These are phyloP conservation scores for Coendou prehensilis DNA, from an alignment of 2,797 vertebrate species.

Conservation along the genomic window DNA sequence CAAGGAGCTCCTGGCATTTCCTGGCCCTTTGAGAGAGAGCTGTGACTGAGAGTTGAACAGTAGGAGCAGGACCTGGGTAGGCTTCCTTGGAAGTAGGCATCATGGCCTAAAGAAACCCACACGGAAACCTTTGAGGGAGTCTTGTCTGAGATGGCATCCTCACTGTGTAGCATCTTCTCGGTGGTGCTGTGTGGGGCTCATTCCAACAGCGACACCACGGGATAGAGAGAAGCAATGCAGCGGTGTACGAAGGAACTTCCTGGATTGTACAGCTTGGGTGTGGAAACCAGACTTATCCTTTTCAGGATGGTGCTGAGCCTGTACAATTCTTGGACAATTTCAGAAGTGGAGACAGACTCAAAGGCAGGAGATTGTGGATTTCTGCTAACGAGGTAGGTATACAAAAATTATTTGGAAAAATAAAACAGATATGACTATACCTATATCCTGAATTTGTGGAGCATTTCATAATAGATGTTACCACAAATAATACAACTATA, in stretches of 20 bases:
- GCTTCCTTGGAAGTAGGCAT: neutral
- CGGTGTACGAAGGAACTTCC: neutral
- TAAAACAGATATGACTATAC: neutral
- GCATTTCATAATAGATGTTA: neutral
- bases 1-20: neutral
- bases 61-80: neutral
- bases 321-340: neutral
- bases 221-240: neutral
- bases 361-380: neutral
- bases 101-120: neutral
- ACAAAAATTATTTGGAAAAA: neutral
- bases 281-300: neutral
- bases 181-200: neutral
- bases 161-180: fast-evolving
- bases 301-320: neutral
- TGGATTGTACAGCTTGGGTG: no score
- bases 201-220: conserved; percentile 45
- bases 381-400: neutral
- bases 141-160: no score
- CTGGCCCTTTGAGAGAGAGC: neutral
- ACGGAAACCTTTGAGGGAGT: neutral
- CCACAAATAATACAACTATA: neutral
- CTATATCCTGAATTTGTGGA: neutral
- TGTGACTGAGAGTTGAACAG: neutral
- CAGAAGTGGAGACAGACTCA: neutral